A percentile compares a stretch with the other conserved stretches of the same genome.
Evolutionary conservation across 2,113 vertebrate genomes (phyloP).

Genomic region (Chionomys nivalis): DNA sequence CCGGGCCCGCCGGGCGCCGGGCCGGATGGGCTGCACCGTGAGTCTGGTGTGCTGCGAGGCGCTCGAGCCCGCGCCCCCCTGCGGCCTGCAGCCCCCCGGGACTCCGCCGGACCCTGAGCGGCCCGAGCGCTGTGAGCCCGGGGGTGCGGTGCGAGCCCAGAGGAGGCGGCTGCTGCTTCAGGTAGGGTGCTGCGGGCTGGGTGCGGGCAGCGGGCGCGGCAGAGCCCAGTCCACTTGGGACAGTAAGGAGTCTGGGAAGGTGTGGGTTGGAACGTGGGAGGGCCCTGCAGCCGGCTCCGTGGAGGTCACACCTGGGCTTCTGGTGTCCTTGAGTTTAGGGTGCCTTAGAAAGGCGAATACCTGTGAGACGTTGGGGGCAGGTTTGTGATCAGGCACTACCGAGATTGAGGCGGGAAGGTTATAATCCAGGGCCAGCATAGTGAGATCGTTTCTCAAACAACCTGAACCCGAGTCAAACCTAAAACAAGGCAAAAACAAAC

Average conservation of each 20-base stretch:
- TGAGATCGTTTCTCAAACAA: neutral
- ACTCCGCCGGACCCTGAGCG: neutral
- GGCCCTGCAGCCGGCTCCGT: neutral
- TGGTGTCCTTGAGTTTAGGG: neutral
- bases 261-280: neutral
- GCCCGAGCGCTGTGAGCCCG: neutral
- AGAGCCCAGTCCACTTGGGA: neutral
- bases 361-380: neutral
- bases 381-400: neutral
- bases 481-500: neutral
- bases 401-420: neutral
- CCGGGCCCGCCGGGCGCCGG: neutral
- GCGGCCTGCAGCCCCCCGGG: constrained; percentile 32
- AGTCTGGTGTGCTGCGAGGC: constrained; percentile 79
- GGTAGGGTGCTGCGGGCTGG: constrained; percentile 60
- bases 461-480: neutral
- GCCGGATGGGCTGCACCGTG: constrained; percentile 79
- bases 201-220: neutral
- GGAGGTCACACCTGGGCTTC: neutral
- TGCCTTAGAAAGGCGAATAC: neutral
- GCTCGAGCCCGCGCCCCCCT: constrained; percentile 52
- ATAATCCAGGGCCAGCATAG: neutral
- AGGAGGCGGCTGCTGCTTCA: constrained; percentile 40
- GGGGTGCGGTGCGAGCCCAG: neutral
- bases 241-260: neutral